Evolutionary conservation across 2,113 vertebrate species (phyloP), one percentile per base, ranked within the genome.

Genomic region (Piaya cayana): DNA sequence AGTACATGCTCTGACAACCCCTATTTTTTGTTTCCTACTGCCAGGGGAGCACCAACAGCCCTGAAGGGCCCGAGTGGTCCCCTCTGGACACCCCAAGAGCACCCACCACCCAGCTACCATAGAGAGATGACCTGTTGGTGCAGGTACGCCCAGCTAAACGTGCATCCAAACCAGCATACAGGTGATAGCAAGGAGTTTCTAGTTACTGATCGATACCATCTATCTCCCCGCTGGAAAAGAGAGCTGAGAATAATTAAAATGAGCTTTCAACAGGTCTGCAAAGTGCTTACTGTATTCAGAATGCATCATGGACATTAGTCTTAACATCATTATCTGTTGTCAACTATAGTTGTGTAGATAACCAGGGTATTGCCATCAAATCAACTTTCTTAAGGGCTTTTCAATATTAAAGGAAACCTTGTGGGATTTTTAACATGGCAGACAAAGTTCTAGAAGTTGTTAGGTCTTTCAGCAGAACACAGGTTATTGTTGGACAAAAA

Each of bases 281-380:
- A 36, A 74, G 39, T 0, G 1, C 21, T 88, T 39, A 15, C 59
- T 12, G 19, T 4, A 1, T 62, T 62, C 19, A 3, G 12, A 52
- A 25, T 2, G 11, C 45, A 19, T 11, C 55, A 9, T 1, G 34
- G 49, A 22, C 53, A 30, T 71, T 11, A 52, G 8, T 53, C 30
- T 39, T 29, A 71, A 8, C 45, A 25, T 13, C 8, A 3, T 26
- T 4, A 1, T 26, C 47, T 9, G 29, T 27, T 0, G 0, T 6
- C 2, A 9, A 32, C 15, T 23, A 17, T 2, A 45, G 55, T 1
- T 26, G 29, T 22, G 36, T n/a, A 70, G 47, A 47, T 21, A 86
- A 8, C 1, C 9, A 52, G 49, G 30, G 12, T 22, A 21, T 1
- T 62, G 47, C 58, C 23, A 19, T 55, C 45, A 34, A 74, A 56